Evolutionary conservation across 2,888 invertebrate genomes (phyloP).

Genomic region (Criorhina ranunculi): DNA sequence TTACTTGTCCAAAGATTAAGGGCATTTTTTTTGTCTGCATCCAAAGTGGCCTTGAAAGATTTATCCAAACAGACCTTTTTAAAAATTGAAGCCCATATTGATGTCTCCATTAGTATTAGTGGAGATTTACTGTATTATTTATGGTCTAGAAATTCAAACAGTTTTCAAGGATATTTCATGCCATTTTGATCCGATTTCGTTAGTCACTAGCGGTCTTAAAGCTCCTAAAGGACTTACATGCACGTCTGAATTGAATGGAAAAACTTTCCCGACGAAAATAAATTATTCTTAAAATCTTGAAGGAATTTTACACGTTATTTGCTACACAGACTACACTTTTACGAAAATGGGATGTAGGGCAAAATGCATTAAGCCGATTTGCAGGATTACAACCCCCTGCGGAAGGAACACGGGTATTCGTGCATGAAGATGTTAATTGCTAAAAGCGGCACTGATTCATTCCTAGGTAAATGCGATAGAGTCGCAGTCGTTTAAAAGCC

Average conservation of each 20-base stretch:
- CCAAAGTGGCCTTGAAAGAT: background rate
- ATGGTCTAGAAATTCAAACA: background rate
- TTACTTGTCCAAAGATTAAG: background rate
- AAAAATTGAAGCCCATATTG: background rate
- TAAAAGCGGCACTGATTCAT: slow-evolving; percentile 20
- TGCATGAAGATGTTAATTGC: slow-evolving; percentile 62
- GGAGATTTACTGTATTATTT: background rate
- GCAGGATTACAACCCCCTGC: slow-evolving; percentile 15
- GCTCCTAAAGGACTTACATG: background rate
- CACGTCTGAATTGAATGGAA: too few relatives aligned
- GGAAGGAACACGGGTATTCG: slow-evolving; percentile 32
- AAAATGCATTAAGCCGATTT: slow-evolving; percentile 53
- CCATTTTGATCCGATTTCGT: too few relatives aligned
- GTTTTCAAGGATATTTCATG: too few relatives aligned
- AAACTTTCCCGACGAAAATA: background rate
- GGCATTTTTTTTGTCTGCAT: background rate
- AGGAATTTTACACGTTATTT: slow-evolving; percentile 25
- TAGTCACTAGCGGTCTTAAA: background rate
- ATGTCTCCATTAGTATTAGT: background rate
- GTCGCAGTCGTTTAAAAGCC: slow-evolving; percentile 2
- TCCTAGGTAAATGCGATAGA: slow-evolving; percentile 34
- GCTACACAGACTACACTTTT: slow-evolving; percentile 1
- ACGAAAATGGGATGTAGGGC: background rate
- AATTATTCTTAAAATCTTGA: slow-evolving; percentile 15
- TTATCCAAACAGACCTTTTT: background rate